Percentiles rank a stretch among this genome's conserved stretches.
Evolutionary conservation across 2,113 vertebrate species (phyloP).

Genomic region (Gymnarchus niloticus): DNA sequence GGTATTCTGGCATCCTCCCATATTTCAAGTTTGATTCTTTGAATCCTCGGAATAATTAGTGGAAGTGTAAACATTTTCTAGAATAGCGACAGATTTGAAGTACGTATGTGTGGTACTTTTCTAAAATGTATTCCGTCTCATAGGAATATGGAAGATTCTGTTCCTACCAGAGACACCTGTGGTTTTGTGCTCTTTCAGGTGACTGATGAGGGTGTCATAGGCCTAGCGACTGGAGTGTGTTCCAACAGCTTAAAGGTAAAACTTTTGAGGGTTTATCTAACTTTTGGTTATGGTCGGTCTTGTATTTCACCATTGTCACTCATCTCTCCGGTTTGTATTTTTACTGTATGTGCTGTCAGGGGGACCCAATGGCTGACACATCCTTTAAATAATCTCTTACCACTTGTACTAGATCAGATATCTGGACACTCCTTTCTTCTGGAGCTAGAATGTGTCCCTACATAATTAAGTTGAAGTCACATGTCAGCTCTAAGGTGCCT

Average conservation of each 20-base stretch:
- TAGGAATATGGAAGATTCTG: neutral
- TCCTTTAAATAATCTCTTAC: neutral
- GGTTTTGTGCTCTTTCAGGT: conserved; percentile 56
- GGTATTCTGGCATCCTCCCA: too few relatives aligned
- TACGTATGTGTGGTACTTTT: neutral
- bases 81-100: neutral
- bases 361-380: neutral
- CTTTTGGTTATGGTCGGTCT: neutral
- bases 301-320: neutral
- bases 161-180: neutral
- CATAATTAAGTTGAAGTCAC: too few relatives aligned
- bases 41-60: neutral
- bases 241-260: conserved; percentile 75
- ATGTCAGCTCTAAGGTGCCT: too few relatives aligned
- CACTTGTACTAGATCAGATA: neutral
- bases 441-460: neutral
- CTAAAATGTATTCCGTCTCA: neutral
- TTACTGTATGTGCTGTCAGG: neutral
- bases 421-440: neutral
- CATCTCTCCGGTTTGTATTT: too few relatives aligned
- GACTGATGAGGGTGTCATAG: conserved; percentile 72
- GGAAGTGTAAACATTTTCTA: neutral
- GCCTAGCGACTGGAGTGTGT: conserved; percentile 71
- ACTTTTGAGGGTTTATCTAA: neutral
- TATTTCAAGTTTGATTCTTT: neutral